phyloP scores from a whole-genome alignment of 2,888 invertebrate species.

The Lasioglossum marginatum region DNA sequence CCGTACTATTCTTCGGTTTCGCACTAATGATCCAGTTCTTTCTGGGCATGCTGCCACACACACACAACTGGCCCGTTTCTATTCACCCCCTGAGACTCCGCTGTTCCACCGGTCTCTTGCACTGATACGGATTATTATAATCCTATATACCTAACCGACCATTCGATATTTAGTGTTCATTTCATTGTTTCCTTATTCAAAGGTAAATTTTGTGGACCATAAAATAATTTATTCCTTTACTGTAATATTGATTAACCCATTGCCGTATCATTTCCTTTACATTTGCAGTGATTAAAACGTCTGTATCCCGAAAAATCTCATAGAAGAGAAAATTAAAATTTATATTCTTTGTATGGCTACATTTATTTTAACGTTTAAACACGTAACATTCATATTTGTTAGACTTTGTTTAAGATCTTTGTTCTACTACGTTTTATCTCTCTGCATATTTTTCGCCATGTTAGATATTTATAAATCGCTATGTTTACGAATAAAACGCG shows the following conservation, averaged over 20 bases:
- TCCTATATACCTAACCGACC: neutral
- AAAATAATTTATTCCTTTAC: neutral
- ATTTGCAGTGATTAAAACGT: no score
- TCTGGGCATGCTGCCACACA: constrained; percentile 46
- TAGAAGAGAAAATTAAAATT: no score
- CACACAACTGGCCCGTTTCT: constrained; percentile 44
- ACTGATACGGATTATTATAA: constrained; percentile 23
- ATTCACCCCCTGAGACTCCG: constrained; percentile 35
- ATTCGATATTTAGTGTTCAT: neutral
- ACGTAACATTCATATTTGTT: no score
- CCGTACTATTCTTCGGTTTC: constrained; percentile 32
- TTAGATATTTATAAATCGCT: neutral
- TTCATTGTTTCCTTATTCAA: neutral
- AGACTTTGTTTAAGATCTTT: no score
- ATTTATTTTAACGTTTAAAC: no score
- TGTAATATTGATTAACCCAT: no score
- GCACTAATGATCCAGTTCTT: constrained; percentile 55
- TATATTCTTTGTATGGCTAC: no score
- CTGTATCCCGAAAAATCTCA: no score
- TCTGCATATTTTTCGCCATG: no score
- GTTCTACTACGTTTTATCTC: no score
- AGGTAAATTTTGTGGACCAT: neutral
- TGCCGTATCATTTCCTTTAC: no score
- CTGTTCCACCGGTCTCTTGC: neutral
- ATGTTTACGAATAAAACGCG: neutral